These are phyloP conservation scores for Sarcophaga peregrina DNA, from an alignment of 1,140 invertebrate species.

Conservation along the genomic window DNA sequence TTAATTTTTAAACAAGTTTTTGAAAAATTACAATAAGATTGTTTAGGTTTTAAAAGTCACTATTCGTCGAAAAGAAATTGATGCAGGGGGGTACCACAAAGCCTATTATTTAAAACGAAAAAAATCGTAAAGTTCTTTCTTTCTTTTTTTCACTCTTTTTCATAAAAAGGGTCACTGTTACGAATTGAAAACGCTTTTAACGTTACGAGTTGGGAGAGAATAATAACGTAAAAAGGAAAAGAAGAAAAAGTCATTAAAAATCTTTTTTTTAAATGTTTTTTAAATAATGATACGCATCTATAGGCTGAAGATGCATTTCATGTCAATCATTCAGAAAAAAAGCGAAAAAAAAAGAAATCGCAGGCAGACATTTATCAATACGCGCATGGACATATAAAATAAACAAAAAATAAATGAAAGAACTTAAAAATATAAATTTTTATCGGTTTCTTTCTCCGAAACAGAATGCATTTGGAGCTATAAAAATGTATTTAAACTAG, in stretches of 20 bases:
- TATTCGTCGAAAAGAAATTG: too few relatives aligned
- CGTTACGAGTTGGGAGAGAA: not conserved
- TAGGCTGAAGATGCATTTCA: not conserved
- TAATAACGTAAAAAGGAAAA: not conserved
- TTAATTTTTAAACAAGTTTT: too few relatives aligned
- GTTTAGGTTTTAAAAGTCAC: too few relatives aligned
- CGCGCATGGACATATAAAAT: not conserved
- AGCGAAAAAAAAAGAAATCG: not conserved
- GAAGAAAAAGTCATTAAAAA: slow-evolving; percentile 3
- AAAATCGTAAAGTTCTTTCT: too few relatives aligned
- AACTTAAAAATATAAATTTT: not conserved
- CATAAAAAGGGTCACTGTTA: not conserved
- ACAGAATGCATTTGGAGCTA: too few relatives aligned
- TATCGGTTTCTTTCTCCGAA: not conserved
- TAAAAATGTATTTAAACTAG: too few relatives aligned
- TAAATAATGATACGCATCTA: not conserved
- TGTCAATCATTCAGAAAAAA: not conserved
- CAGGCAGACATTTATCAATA: not conserved
- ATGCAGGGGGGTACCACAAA: too few relatives aligned
- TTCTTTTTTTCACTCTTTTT: too few relatives aligned
- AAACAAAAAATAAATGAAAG: not conserved
- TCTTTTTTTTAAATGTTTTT: not conserved
- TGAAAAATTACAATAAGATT: too few relatives aligned
- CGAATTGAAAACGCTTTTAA: not conserved
- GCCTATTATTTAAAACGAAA: too few relatives aligned